These are phyloP conservation scores for Passer montanus DNA, from an alignment of 2,113 vertebrate genomes.

Conservation along the genomic window DNA sequence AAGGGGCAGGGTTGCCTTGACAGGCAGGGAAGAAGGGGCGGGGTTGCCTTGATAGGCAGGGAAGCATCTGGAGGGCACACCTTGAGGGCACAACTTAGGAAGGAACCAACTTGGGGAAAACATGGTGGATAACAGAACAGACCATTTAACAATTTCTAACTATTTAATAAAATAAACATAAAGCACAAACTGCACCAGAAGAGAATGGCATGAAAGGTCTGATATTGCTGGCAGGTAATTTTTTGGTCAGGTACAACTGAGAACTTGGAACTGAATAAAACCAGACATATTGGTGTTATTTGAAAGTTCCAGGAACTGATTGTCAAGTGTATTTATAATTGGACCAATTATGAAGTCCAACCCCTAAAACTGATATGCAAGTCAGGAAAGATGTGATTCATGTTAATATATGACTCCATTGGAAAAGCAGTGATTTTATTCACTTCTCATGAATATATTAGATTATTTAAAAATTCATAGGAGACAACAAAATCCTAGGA, in stretches of 20 bases:
- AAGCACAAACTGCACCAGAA: not conserved
- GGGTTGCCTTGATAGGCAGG: too few relatives aligned
- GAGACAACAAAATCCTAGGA: constrained; percentile 12
- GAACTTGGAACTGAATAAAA: constrained; percentile 6
- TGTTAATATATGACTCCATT: constrained; percentile 1
- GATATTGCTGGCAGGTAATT: not conserved
- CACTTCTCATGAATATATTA: constrained; percentile 51
- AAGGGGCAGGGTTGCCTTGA: too few relatives aligned
- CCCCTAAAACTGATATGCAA: not conserved
- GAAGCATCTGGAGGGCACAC: too few relatives aligned
- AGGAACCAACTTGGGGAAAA: too few relatives aligned
- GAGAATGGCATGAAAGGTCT: not conserved
- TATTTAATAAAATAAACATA: too few relatives aligned
- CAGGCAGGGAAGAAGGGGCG: too few relatives aligned
- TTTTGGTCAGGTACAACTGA: not conserved
- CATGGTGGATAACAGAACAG: too few relatives aligned
- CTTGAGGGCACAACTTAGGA: too few relatives aligned
- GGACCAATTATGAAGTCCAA: not conserved
- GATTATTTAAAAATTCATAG: constrained; percentile 6
- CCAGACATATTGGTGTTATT: not conserved
- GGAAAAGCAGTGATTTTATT: constrained; percentile 1
- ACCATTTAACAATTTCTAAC: too few relatives aligned
- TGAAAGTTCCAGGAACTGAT: constrained; percentile 8
- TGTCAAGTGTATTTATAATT: constrained; percentile 15
- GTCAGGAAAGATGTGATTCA: constrained; percentile 26